Conservation (phyloP, 2,888 invertebrate genomes). For the Drosophila macrospina region DNA sequence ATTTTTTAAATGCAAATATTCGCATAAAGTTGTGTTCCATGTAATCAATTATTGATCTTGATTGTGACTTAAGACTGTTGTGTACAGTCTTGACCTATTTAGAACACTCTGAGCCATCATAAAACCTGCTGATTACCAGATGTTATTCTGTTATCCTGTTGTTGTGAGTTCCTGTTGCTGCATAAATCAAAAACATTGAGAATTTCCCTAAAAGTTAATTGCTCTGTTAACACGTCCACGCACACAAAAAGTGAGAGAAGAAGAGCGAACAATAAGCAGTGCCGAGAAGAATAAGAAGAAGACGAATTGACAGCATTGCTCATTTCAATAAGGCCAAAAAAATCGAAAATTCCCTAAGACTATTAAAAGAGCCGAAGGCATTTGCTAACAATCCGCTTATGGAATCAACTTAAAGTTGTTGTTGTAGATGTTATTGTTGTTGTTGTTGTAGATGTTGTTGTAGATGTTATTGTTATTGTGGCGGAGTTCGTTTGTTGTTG, state of each 20-base stretch:
- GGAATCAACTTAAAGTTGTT: slow-evolving; percentile 22
- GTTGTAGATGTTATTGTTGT: slow-evolving; percentile 13
- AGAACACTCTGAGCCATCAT: slow-evolving; percentile 25
- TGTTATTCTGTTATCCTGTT: slow-evolving; percentile 32
- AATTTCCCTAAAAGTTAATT: slow-evolving; percentile 71
- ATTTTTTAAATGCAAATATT: too few species aligned
- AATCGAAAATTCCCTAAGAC: slow-evolving; percentile 61
- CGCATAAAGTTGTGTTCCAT: too few species aligned
- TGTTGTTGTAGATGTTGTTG: too few species aligned
- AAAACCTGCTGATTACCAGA: slow-evolving; percentile 52
- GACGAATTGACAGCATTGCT: slow-evolving; percentile 46
- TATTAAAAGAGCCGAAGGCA: slow-evolving; percentile 50
- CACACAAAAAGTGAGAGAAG: slow-evolving; percentile 29
- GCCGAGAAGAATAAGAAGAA: neutral
- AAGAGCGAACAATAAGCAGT: slow-evolving; percentile 4
- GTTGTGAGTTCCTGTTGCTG: slow-evolving; percentile 56
- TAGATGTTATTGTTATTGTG: slow-evolving; percentile 30
- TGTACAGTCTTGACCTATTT: neutral
- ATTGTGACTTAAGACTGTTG: neutral
- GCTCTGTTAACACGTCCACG: slow-evolving; percentile 74
- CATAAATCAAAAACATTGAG: slow-evolving; percentile 64
- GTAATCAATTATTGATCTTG: neutral
- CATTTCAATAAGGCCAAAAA: slow-evolving; percentile 74
- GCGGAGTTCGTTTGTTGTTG: slow-evolving; percentile 56
- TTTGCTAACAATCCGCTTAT: slow-evolving; percentile 70